A percentile compares a stretch with the other conserved stretches of the same genome.
phyloP scores from a whole-genome alignment of 2,113 vertebrate genomes.

The Castor canadensis region DNA sequence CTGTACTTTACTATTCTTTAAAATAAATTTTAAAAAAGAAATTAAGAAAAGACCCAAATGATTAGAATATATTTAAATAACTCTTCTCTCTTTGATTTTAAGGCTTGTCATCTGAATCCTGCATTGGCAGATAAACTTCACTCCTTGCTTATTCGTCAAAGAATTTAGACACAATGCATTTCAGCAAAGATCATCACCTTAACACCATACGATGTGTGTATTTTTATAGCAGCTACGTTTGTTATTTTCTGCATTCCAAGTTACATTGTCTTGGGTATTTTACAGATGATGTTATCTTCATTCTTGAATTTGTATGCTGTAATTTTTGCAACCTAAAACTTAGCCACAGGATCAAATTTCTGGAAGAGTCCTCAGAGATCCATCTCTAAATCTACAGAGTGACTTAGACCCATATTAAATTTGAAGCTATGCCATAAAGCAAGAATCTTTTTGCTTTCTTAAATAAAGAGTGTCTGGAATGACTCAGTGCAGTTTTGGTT shows the following conservation, averaged over 20 bases:
- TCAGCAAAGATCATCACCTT: slow-evolving; percentile 48
- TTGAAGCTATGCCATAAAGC: not conserved
- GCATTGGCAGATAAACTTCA: slow-evolving; percentile 82
- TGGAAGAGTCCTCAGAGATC: not conserved
- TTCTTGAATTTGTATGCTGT: slow-evolving; percentile 25
- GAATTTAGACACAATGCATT: slow-evolving; percentile 78
- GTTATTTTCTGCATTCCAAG: not conserved
- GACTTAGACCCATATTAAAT: not conserved
- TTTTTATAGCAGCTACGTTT: slow-evolving; percentile 2
- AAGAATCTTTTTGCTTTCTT: not conserved
- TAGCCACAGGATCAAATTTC: not conserved
- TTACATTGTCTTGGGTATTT: slow-evolving; percentile 13
- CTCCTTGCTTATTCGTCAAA: slow-evolving; percentile 81
- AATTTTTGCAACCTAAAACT: slow-evolving; percentile 14
- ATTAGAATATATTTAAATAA: slow-evolving; percentile 23
- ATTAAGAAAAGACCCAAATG: not conserved
- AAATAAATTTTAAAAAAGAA: not conserved
- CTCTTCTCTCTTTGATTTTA: slow-evolving; percentile 68
- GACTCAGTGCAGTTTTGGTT: not conserved
- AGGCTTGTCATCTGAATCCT: slow-evolving; percentile 84
- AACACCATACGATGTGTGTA: not conserved
- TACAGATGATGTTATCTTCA: not conserved
- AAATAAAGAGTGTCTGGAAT: not conserved
- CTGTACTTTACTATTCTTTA: not conserved
- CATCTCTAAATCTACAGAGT: not conserved